phyloP scores from a whole-genome alignment of 2,888 invertebrate genomes.

The Cynaeus angustus region DNA sequence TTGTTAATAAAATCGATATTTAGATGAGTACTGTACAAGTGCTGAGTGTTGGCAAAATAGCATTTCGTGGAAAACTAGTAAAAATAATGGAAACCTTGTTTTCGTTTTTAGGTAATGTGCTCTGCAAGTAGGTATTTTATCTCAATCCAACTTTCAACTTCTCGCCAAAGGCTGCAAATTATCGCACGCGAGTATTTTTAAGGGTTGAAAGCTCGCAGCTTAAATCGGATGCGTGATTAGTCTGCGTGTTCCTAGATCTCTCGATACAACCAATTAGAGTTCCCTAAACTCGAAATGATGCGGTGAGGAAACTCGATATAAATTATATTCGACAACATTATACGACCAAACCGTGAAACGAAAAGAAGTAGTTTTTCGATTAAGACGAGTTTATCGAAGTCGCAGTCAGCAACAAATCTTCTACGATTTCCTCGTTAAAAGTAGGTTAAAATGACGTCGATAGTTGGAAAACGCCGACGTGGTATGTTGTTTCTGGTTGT shows the following conservation, averaged over 20 bases:
- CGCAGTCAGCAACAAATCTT: slow-evolving; percentile 32
- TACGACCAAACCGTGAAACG: slow-evolving; percentile 25
- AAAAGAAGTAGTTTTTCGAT: slow-evolving; percentile 39
- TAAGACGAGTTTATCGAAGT: slow-evolving; percentile 31
- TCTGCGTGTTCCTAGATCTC: slow-evolving; percentile 31
- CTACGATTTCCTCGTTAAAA: slow-evolving; percentile 28
- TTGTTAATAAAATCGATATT: too few relatives aligned
- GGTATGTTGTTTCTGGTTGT: not conserved
- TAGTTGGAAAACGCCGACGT: not conserved
- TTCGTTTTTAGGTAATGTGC: too few relatives aligned
- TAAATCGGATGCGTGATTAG: slow-evolving; percentile 38
- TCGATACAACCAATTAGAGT: slow-evolving; percentile 40
- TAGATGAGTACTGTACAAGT: too few relatives aligned
- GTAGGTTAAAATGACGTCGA: slow-evolving; percentile 23
- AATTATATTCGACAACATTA: slow-evolving; percentile 40
- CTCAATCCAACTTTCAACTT: not conserved
- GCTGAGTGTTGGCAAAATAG: too few relatives aligned
- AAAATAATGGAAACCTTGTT: too few relatives aligned
- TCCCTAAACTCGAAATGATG: slow-evolving; percentile 31
- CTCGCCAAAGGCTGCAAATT: not conserved
- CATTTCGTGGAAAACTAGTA: too few relatives aligned
- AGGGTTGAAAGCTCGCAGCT: not conserved
- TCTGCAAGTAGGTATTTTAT: not conserved
- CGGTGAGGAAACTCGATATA: slow-evolving; percentile 39
- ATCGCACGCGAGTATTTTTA: slow-evolving; percentile 17